A percentile compares a stretch with the other conserved stretches of the same genome.
These are phyloP conservation scores for Aphidius colemani DNA, from an alignment of 2,888 invertebrate genomes.

Conservation along the genomic window DNA sequence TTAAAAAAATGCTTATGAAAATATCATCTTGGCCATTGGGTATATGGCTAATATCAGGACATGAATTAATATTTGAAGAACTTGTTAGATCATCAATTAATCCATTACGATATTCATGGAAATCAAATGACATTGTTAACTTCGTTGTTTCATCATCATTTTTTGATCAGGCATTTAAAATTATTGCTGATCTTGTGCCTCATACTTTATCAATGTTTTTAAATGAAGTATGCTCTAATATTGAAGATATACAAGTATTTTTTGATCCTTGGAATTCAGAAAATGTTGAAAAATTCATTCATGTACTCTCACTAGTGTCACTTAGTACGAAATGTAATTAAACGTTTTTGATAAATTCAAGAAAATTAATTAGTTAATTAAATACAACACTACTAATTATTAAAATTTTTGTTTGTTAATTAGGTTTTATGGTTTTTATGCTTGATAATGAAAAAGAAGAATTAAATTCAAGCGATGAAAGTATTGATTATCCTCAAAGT, in stretches of 20 bases:
- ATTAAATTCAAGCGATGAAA: slow-evolving; percentile 37
- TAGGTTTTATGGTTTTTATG: slow-evolving; percentile 53
- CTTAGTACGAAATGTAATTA: slow-evolving; percentile 52
- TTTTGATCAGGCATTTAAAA: slow-evolving; percentile 44
- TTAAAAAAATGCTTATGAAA: slow-evolving; percentile 49
- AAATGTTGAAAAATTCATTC: slow-evolving; percentile 46
- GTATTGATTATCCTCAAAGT: slow-evolving; percentile 43
- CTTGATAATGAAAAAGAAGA: slow-evolving; percentile 36
- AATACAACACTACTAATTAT: slow-evolving; percentile 5
- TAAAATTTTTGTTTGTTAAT: slow-evolving; percentile 11
- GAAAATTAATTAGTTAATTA: too few relatives aligned
- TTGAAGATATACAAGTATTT: slow-evolving; percentile 48
- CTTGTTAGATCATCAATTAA: slow-evolving; percentile 51
- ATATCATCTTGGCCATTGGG: slow-evolving; percentile 49
- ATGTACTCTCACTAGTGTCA: slow-evolving; percentile 50
- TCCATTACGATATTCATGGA: slow-evolving; percentile 53
- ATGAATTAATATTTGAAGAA: slow-evolving; percentile 50
- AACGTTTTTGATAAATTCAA: slow-evolving; percentile 1
- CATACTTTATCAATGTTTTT: slow-evolving; percentile 53
- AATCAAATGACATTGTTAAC: slow-evolving; percentile 46
- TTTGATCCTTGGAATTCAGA: slow-evolving; percentile 51
- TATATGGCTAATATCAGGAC: slow-evolving; percentile 46
- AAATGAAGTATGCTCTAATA: slow-evolving; percentile 43
- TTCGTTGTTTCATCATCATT: slow-evolving; percentile 50
- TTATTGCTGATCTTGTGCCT: slow-evolving; percentile 46